phyloP scores from a whole-genome alignment of 37 sponge, comb jelly and placozoan species.

The Beroe forskalii region DNA sequence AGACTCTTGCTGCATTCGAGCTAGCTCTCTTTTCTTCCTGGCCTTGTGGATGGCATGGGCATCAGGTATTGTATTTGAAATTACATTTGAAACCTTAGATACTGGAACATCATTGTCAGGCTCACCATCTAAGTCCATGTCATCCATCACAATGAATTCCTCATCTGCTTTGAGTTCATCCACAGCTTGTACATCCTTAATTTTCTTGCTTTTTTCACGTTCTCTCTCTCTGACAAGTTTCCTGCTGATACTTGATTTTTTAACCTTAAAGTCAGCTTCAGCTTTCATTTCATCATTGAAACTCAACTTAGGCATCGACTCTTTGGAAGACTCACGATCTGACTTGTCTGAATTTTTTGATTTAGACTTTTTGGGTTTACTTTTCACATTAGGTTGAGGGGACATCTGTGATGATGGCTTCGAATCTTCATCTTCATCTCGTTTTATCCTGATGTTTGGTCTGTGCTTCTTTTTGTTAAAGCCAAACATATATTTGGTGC shows the following conservation, averaged over 20 bases:
- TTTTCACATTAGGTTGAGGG: not conserved
- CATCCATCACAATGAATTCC: constrained; percentile 8
- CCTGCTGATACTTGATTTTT: constrained; percentile 47
- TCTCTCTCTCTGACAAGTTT: constrained; percentile 7
- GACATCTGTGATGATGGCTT: not conserved
- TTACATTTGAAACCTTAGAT: not conserved
- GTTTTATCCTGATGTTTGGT: not conserved
- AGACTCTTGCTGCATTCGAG: constrained; percentile 2
- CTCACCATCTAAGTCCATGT: constrained; percentile 20
- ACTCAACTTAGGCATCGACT: constrained; percentile 5
- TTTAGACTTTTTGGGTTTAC: not conserved
- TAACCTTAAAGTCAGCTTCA: constrained; percentile 20
- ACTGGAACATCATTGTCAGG: not conserved
- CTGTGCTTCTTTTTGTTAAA: constrained; percentile 17
- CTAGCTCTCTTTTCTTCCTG: constrained; percentile 20
- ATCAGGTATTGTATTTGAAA: not conserved
- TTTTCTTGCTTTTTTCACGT: constrained; percentile 47
- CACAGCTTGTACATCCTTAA: not conserved
- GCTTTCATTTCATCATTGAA: constrained; percentile 6
- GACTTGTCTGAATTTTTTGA: not conserved
- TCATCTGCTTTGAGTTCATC: not conserved
- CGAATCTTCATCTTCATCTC: not conserved
- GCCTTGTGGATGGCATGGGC: constrained; percentile 21
- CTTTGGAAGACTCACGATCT: not conserved
- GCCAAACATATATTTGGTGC: constrained; percentile 6